Evolutionary conservation across 2,797 vertebrate species (phyloP), one percentile per base, ranked within the genome.

Genomic region (Sternarchorhynchus goeldii): DNA sequence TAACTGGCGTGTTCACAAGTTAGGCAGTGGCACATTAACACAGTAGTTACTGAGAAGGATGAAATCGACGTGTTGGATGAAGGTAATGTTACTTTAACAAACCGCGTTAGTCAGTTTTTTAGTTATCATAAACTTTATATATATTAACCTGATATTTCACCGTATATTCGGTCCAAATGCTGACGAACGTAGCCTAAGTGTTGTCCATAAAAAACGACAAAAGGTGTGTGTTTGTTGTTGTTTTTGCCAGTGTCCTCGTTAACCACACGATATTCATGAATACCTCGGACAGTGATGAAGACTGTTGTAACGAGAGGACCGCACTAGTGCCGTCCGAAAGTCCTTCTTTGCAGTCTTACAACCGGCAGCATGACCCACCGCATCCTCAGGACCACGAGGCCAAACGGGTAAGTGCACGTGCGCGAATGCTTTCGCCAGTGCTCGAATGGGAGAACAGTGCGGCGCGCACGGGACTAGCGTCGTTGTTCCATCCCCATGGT

Each of bases 201-300:
- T 8, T 59, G 58, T 21, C 7, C 21, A 2, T 10, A 21, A 3
- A 56, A 14, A 63, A 6, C 18, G 60, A 16, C 32, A 7, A 18
- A 65, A 7, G 1, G 4, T 25, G 25, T 25, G 25, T 25, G 25
- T 25, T 18, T 41, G 17, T 25, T 65, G 25, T 5, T 21, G 39
- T 16, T 64, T 69, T 29, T 64, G 75, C 55, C 29, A 73, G 20
- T 68, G 57, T 72, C 57, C 20, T 66, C 75, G 18, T 50, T 21
- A 60, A 53, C 69, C 45, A 71, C 69, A 87, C 90, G 81, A 84
- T 86, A 0, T 93, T 92, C 88, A 97, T 95, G 96, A 95, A 93
- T 84, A 87, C 89, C 25, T 98, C 96, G 0, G 97, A 98, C 87
- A 97, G 95, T 0, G 97, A 99, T 31, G 97, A 98, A 3, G 96